Conservation (phyloP, 2,113 vertebrate genomes). For the Rhinopomastus cyanomelas region DNA sequence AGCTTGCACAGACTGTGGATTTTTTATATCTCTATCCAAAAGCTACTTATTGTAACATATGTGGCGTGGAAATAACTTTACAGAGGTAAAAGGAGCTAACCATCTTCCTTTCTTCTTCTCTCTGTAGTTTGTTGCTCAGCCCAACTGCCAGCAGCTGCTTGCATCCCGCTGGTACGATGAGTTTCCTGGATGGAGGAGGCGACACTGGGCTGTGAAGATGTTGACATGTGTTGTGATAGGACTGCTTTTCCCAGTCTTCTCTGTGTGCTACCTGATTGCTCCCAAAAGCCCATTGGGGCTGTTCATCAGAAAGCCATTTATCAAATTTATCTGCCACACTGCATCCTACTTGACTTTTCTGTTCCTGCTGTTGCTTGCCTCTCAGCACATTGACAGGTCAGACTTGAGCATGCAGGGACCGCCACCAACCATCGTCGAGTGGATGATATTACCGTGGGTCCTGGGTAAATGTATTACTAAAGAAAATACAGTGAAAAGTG, state of each 20-base stretch:
- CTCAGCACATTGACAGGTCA: conserved; percentile 87
- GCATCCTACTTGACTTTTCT: conserved; percentile 98
- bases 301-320: conserved; percentile 97
- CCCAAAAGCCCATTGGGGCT: conserved; percentile 92
- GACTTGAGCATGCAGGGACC: conserved; percentile 85
- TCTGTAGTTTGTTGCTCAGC: conserved; percentile 93
- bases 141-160: conserved; percentile 97
- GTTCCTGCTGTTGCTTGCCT: conserved; percentile 92
- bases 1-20: background rate
- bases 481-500: conserved; percentile 72
- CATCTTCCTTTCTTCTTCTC: conserved; percentile 37
- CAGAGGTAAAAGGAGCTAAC: background rate
- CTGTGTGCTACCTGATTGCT: conserved; percentile 89
- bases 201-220: conserved; percentile 95
- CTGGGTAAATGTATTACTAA: conserved; percentile 90
- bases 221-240: conserved; percentile 91
- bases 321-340: conserved; percentile 99
- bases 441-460: conserved; percentile 99
- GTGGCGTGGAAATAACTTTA: background rate
- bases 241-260: conserved; percentile 91
- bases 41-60: background rate
- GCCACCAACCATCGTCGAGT: conserved; percentile 88
- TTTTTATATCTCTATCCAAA: background rate
- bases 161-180: conserved; percentile 97
- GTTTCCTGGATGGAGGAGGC: conserved; percentile 94